Evolutionary conservation across 2,113 vertebrate genomes (phyloP), one percentile per base, ranked within the genome.

Genomic region (Trogon melanurus): DNA sequence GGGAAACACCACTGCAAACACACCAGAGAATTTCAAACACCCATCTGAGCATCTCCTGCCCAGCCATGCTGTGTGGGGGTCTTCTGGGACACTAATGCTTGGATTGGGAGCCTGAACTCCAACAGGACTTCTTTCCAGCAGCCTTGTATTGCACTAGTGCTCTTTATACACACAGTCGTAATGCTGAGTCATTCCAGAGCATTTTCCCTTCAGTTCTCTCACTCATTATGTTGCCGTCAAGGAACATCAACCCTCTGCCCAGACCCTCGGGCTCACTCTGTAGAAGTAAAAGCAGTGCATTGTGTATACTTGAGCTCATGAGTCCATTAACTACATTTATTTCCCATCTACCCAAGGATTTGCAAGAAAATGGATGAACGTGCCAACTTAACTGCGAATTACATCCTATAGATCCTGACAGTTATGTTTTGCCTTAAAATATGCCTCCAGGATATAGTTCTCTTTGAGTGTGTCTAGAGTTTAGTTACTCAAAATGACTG

Each of bases 321-420:
- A 65, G 69, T 56, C 79, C 91, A 79, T 79, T 80, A 84, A 78
- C 82, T 95, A 71, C 84, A 87, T 93, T 88, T 88, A 91, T 79
- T 27, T 60, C 74, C 41, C 80, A 38, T 60, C 67, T 71, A 88
- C 91, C 57, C 73, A 84, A 90, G 62, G 83, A 84, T 79, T 87
- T 84, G 50, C 72, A 79, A 74, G 82, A 84, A 93, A 90, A 75
- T 4, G 32, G 54, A 73, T 38, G 60, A 45, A 29, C 13, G 51
- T 44, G 69, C 78, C 85, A 60, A 81, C 57, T 5, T 58, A 54
- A 61, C 32, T 74, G 64, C 34, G 18, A 83, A 29, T n/a, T 58
- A 41, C 79, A 62, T 2, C 74, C 72, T 78, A 36, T 60, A 29
- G 44, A 21, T 66, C 51, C 69, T 85, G 91, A 48, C 70, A 38